phyloP scores from a whole-genome alignment of 2,113 vertebrate species.

The Falcunculus frontatus region DNA sequence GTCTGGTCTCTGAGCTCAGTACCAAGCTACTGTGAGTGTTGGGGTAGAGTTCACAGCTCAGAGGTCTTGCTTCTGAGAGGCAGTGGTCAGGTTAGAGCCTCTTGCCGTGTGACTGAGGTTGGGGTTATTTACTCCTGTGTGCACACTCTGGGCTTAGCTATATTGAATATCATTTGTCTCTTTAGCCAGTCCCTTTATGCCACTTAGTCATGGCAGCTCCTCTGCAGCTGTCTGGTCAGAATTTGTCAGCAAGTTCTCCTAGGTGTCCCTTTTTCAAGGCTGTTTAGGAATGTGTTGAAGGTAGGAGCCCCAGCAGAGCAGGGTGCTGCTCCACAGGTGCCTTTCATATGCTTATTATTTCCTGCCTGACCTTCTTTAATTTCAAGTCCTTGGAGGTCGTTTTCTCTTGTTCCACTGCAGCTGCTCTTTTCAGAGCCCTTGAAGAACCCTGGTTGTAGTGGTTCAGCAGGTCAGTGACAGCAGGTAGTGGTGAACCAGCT shows the following conservation, averaged over 20 bases:
- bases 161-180: background rate
- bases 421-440: background rate
- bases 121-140: background rate
- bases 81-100: background rate
- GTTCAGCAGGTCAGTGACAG: background rate
- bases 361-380: background rate
- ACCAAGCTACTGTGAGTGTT: background rate
- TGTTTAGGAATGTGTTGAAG: background rate
- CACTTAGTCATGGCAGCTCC: background rate
- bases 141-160: background rate
- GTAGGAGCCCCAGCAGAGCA: background rate
- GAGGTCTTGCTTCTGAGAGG: background rate
- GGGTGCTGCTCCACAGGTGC: background rate
- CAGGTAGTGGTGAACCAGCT: background rate
- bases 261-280: background rate
- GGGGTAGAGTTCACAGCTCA: background rate
- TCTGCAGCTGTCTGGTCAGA: background rate
- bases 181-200: background rate
- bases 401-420: background rate
- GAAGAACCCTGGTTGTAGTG: background rate
- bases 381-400: background rate
- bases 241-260: background rate
- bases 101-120: background rate
- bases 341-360: background rate
- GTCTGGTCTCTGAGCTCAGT: background rate